These are phyloP conservation scores for Nothobranchius furzeri DNA, from an alignment of 2,113 vertebrate genomes.

Conservation along the genomic window DNA sequence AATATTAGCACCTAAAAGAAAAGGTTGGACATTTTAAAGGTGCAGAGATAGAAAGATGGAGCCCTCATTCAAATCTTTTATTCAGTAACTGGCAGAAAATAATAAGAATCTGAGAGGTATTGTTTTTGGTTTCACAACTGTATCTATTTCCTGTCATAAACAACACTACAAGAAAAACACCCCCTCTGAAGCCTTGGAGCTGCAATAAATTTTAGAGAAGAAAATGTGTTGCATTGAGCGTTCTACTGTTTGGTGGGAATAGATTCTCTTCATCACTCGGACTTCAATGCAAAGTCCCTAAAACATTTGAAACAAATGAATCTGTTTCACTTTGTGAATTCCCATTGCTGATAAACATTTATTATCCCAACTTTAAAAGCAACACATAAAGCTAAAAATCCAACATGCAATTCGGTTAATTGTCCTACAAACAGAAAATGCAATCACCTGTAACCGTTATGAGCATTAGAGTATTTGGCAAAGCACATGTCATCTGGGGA, in stretches of 20 bases:
- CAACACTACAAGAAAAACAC: constrained; percentile 13
- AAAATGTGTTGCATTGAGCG: constrained; percentile 12
- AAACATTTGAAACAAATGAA: constrained; percentile 26
- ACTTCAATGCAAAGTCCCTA: too few species aligned
- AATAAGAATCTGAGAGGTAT: background rate
- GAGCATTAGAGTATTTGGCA: constrained; percentile 18
- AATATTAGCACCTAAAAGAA: constrained; percentile 29
- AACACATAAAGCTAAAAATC: background rate
- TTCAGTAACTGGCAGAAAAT: background rate
- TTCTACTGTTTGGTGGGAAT: constrained; percentile 26
- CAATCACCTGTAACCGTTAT: background rate
- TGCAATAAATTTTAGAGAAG: constrained; percentile 27
- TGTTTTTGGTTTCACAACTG: constrained; percentile 6
- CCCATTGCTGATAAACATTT: constrained; percentile 43
- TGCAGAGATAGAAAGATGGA: background rate
- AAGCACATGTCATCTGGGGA: background rate
- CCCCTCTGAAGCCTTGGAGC: constrained; percentile 17
- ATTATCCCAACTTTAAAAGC: constrained; percentile 38
- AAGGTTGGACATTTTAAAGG: background rate
- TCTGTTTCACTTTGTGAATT: constrained; percentile 56
- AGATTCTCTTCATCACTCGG: constrained; percentile 24
- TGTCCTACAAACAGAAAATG: background rate
- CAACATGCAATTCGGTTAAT: background rate
- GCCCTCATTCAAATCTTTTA: background rate
- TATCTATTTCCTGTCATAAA: constrained; percentile 15